Base-by-base conservation (phyloP, 2,888 invertebrate genomes). In the Cristatella mucedo region DNA sequence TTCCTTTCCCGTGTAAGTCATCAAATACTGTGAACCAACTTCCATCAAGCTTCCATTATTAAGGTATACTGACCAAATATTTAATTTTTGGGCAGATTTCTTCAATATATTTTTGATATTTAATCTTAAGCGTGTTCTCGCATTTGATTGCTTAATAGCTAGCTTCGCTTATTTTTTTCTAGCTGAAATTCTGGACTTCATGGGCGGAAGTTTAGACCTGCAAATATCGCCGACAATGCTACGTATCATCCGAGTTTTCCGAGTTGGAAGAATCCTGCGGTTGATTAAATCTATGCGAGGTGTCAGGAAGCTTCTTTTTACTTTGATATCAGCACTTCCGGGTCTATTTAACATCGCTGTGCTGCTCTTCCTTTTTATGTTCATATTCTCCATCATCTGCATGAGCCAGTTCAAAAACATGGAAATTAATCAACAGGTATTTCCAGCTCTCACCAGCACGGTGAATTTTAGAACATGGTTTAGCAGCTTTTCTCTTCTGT, bases 261-360 rank as follows among this genome's bases (percentile, higher is more conserved):
- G 89, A 59, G 87, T 89, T 64, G 89, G 89, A 57, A 75, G 89
- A 68, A 87, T 89, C 65, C 76, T 89, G 66, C 77, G 89, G 68
- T 76, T 89, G 55, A 86, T 89, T 64, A 87, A 87, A 77, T 87
- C 87, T 59, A 91, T 91, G 56, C 91, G 91, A 73, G 91, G 91
- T 59, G 89, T 91, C 63, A 75, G 91, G 53, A 91, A 91, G 69
- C 74, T 91, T 50, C 75, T 91, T 44, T 91, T 91, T 67, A 91
- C 91, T 36, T 71, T 91, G 59, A 82, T 91, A 49, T 89, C 91
- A 44, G 89, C 89, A 51, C 73, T 91, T 54, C 91, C 91, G 34
- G 91, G 91, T 44, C 74, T 91, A 41, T 85, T 91, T 69, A 91
- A 91, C 69, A 91, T 91, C 61, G 89, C 87, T 41, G 87, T 87